phyloP scores from a whole-genome alignment of 2,888 invertebrate genomes.

The Euplagia quadripunctaria region DNA sequence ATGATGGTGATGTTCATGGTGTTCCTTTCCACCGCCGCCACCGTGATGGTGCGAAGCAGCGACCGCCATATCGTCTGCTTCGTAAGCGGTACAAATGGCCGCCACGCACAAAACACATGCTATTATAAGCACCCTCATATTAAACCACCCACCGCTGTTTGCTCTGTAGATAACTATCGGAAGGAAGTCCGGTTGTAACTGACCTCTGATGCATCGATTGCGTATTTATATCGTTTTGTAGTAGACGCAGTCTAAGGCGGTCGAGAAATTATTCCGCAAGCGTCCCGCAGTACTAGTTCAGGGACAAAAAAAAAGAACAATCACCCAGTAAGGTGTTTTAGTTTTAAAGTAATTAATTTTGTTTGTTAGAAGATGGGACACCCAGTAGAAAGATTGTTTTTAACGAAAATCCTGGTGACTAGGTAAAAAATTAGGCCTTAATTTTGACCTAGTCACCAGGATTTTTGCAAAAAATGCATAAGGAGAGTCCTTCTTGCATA shows the following conservation, averaged over 20 bases:
- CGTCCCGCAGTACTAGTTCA: constrained; percentile 75
- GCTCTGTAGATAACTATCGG: constrained; percentile 42
- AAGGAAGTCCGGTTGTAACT: constrained; percentile 57
- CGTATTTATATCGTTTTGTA: constrained; percentile 80
- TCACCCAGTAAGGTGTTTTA: constrained; percentile 38
- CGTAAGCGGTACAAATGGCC: constrained; percentile 70
- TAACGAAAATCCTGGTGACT: neutral
- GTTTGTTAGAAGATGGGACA: neutral
- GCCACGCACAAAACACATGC: constrained; percentile 74
- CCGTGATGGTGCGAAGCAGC: constrained; percentile 86
- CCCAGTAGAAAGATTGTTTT: neutral
- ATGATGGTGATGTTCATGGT: constrained; percentile 90
- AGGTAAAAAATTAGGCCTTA: neutral
- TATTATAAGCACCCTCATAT: constrained; percentile 73
- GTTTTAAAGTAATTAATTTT: neutral
- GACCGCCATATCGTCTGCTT: constrained; percentile 75
- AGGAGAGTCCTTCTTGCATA: neutral
- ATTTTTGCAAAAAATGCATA: neutral
- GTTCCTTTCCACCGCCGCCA: constrained; percentile 88
- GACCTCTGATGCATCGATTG: constrained; percentile 57
- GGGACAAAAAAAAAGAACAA: constrained; percentile 66
- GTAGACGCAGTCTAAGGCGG: constrained; percentile 63
- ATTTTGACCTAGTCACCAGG: neutral
- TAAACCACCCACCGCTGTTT: constrained; percentile 29
- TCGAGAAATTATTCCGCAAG: constrained; percentile 84